A percentile compares a stretch with the other conserved stretches of the same genome.
Conservation (phyloP, 2,888 invertebrate species). For the Ormyrus pomaceus region DNA sequence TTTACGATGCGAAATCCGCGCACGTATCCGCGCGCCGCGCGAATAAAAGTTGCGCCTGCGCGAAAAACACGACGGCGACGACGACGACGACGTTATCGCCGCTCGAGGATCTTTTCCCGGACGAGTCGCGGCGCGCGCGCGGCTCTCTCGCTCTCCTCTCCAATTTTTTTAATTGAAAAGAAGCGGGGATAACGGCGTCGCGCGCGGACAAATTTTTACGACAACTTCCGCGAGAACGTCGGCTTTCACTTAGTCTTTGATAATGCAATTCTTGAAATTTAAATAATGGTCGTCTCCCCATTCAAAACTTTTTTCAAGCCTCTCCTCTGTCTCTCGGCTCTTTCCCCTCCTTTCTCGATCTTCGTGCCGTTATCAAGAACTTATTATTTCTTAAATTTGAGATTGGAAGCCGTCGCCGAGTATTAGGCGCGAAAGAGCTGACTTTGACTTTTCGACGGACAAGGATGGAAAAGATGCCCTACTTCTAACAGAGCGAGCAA, state of each 20-base stretch:
- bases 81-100: no score
- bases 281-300: background rate
- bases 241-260: background rate
- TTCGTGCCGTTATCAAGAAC: no score
- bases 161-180: conserved; percentile 36
- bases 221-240: conserved; percentile 1
- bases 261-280: conserved; percentile 9
- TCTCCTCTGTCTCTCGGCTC: no score
- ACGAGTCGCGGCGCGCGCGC: background rate
- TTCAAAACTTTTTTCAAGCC: background rate
- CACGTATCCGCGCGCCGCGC: conserved; percentile 29
- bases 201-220: conserved; percentile 25
- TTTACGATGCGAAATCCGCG: conserved; percentile 41
- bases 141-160: background rate
- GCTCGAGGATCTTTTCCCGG: background rate
- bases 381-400: no score
- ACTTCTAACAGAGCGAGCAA: no score
- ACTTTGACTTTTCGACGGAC: no score
- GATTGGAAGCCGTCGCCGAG: no score
- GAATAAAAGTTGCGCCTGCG: conserved; percentile 39
- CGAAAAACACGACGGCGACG: background rate
- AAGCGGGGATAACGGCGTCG: conserved; percentile 8
- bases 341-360: no score
- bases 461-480: no score
- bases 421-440: no score